Evolutionary conservation across 2,888 invertebrate genomes (phyloP), one percentile per base, ranked within the genome.

Genomic region (Nomada goodeniana): DNA sequence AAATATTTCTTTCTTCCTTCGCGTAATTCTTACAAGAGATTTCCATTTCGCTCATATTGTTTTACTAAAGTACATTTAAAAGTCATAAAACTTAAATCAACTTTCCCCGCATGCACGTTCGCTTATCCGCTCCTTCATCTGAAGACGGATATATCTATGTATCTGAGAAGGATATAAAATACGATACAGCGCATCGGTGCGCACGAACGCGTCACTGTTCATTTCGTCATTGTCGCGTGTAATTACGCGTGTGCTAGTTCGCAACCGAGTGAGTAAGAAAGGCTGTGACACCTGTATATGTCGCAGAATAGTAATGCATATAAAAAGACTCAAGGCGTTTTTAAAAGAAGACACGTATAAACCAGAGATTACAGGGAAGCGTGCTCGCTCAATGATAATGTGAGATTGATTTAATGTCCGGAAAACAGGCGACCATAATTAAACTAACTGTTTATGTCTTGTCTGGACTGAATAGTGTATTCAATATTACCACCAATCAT

Each of bases 161-260:
- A 36, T 36, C 69, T 36, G 61, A 68, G 55, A 61, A 57, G 23
- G 71, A 72, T 64, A 69, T 61, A 61, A 84, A 64, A 64, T 23
- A 44, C 26, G 60, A 53, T 55, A 47, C 60, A 23, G 67, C 50
- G 47, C n/a, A 20, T 20, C 20, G 20, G 15, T 44, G 18, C 44
- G 68, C 11, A 23, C 42, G 59, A 59, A 52, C 65, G 26, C 65
- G 64, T 70, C 79, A 61, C 47, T 70, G 60, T 77, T 87, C 82
- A 77, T 84, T 87, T 87, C 82, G 77, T 83, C 86, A 87, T 74
- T 84, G 84, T 80, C 79, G 52, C 79, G 70, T 76, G 79, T 85
- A 79, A 85, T 84, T 84, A 80, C 71, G 79, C 29, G 63, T 60
- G 59, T 52, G 29, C 57, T 53, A n/a, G 79, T 74, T 42, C n/a